A percentile compares a stretch with the other conserved stretches of the same genome.
phyloP scores from a whole-genome alignment of 1,140 invertebrate genomes.

The Colletes gigas region DNA sequence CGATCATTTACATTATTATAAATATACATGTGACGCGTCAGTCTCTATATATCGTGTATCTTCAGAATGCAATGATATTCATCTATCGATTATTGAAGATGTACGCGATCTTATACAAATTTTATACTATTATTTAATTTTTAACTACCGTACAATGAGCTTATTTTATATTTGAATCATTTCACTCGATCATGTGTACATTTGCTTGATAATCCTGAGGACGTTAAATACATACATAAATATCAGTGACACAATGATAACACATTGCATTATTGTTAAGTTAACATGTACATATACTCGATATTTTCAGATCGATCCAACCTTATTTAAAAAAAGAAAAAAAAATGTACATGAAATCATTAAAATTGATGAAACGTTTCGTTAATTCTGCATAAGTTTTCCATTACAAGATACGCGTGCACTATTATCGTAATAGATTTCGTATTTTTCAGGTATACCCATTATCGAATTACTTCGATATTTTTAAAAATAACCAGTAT shows the following conservation, averaged over 20 bases:
- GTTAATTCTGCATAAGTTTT: background rate
- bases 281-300: slow-evolving; percentile 43
- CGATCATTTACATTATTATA: slow-evolving; percentile 26
- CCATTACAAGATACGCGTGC: background rate
- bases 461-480: background rate
- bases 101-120: slow-evolving; percentile 8
- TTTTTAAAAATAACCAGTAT: slow-evolving; percentile 33
- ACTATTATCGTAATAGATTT: background rate
- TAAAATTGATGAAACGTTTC: background rate
- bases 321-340: too few relatives aligned
- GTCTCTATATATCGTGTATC: slow-evolving; percentile 22
- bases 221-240: slow-evolving; percentile 25
- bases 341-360: too few relatives aligned
- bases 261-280: slow-evolving; percentile 15
- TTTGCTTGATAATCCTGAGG: slow-evolving; percentile 9
- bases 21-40: slow-evolving; percentile 40
- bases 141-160: slow-evolving; percentile 32
- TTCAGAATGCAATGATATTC: background rate
- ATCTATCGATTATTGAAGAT: slow-evolving; percentile 14
- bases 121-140: slow-evolving; percentile 13
- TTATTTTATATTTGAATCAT: slow-evolving; percentile 14
- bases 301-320: slow-evolving; percentile 23
- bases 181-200: background rate
- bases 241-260: slow-evolving; percentile 30
- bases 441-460: background rate